These are phyloP conservation scores for Bos javanicus DNA, from an alignment of 2,113 vertebrate species.

Conservation along the genomic window DNA sequence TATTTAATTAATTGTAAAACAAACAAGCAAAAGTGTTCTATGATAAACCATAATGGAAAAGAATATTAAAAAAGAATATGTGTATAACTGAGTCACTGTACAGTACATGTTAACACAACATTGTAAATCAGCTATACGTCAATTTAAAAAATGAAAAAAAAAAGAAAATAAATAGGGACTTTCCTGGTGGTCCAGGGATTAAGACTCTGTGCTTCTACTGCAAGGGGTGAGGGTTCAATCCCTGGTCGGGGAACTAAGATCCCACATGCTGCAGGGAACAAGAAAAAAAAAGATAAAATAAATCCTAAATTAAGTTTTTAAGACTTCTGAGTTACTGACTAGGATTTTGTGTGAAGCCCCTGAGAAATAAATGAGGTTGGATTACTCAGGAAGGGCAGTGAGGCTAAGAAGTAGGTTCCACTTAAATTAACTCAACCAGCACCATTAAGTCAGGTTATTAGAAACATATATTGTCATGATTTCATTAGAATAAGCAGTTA, in stretches of 20 bases:
- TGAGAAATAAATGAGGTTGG: slow-evolving; percentile 29
- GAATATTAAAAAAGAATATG: background rate
- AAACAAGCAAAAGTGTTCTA: background rate
- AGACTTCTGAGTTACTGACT: background rate
- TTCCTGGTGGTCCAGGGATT: background rate
- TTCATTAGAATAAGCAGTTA: slow-evolving; percentile 48
- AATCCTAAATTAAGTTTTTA: slow-evolving; percentile 6
- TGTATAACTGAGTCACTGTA: background rate
- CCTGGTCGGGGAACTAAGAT: background rate
- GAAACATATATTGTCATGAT: slow-evolving; percentile 49
- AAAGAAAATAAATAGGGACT: background rate
- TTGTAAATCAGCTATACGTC: background rate
- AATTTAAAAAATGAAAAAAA: background rate
- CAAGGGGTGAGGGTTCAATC: background rate
- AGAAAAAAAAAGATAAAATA: background rate
- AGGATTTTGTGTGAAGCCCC: slow-evolving; percentile 6
- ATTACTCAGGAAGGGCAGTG: slow-evolving; percentile 15
- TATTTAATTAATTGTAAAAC: background rate
- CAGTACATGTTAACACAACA: background rate
- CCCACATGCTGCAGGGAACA: background rate
- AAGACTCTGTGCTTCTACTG: background rate
- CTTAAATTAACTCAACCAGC: slow-evolving; percentile 32
- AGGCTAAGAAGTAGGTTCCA: slow-evolving; percentile 48
- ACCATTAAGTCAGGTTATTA: slow-evolving; percentile 32
- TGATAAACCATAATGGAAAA: background rate